phyloP scores from a whole-genome alignment of 1,140 invertebrate species.

The Hyphantria cunea region DNA sequence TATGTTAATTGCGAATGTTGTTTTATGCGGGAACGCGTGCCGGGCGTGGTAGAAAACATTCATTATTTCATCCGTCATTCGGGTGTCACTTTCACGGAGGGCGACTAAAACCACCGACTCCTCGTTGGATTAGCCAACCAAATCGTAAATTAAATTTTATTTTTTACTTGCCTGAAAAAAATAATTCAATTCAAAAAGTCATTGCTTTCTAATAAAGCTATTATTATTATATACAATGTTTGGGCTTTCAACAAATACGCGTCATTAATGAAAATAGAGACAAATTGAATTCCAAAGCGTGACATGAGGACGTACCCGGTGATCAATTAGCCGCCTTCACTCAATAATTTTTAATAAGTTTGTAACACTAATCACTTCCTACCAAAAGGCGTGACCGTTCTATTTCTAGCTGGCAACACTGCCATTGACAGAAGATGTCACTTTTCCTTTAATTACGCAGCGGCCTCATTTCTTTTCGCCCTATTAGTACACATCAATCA shows the following conservation, averaged over 20 bases:
- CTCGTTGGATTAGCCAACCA: constrained; percentile 25
- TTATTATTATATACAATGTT: neutral
- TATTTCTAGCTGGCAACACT: constrained; percentile 71
- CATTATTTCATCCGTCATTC: constrained; percentile 63
- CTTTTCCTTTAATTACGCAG: constrained; percentile 77
- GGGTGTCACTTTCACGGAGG: constrained; percentile 56
- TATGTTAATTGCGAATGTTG: constrained; percentile 58
- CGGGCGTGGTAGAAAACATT: constrained; percentile 48
- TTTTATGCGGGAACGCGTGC: constrained; percentile 62
- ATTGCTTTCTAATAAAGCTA: constrained; percentile 13
- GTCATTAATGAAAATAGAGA: constrained; percentile 21
- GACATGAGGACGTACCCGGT: constrained; percentile 44
- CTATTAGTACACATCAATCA: constrained; percentile 82
- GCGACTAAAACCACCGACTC: constrained; percentile 37
- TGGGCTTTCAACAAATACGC: neutral
- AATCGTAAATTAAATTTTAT: constrained; percentile 17
- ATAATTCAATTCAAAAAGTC: too few relatives aligned
- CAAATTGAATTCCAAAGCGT: constrained; percentile 30
- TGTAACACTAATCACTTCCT: constrained; percentile 77
- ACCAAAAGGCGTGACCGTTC: constrained; percentile 69
- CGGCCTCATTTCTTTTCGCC: constrained; percentile 78
- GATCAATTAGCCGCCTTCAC: constrained; percentile 77
- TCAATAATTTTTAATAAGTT: constrained; percentile 80
- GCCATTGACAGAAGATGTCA: constrained; percentile 79
- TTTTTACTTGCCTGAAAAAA: too few relatives aligned